Evolutionary conservation across 2,888 invertebrate species (phyloP), one percentile per base, ranked within the genome.

Genomic region (Volucella zonaria): DNA sequence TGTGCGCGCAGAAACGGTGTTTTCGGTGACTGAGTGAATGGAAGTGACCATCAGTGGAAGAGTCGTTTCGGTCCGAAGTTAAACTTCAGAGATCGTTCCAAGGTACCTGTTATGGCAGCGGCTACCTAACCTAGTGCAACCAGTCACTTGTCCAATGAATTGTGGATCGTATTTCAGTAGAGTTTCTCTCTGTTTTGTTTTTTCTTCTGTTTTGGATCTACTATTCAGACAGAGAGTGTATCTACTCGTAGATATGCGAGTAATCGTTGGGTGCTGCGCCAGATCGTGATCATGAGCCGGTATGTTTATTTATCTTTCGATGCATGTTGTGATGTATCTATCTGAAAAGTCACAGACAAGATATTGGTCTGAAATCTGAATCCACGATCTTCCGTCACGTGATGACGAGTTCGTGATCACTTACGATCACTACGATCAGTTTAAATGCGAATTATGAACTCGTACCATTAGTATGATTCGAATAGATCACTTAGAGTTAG

Each of bases 1-100:
- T 31, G 31, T 77, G 80, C 76, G 71, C 51, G 76, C 73, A 58
- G 73, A 75, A 59, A 75, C 66, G 66, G 59, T 49, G 42, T 14
- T 51, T 31, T 31, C 31, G 51, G 42, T 47, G 45, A 56, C 31
- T 43, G 52, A 82, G 74, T 74, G 68, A 83, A 79, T 83, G 83
- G 83, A 62, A 79, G 79, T 79, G 83, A 59, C 83, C 83, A 83
- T 83, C 83, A 83, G 61, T 75, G 75, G 83, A 78, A 78, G 9
- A 73, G 62, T 49, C 38, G 67, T 54, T 61, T 3, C 52, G 56
- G 43, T 47, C 18, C 61, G 47, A 67, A 18, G 6, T 47, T 71
- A n/a, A 6, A 11, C 47, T 3, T 23, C 31, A n/a, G 43, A 23
- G 14, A 40, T 12, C n/a, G 15, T 59, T 64, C 56, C 64, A 70